Evolutionary conservation across 2,888 invertebrate genomes (phyloP).

Genomic region (Volucella zonaria): DNA sequence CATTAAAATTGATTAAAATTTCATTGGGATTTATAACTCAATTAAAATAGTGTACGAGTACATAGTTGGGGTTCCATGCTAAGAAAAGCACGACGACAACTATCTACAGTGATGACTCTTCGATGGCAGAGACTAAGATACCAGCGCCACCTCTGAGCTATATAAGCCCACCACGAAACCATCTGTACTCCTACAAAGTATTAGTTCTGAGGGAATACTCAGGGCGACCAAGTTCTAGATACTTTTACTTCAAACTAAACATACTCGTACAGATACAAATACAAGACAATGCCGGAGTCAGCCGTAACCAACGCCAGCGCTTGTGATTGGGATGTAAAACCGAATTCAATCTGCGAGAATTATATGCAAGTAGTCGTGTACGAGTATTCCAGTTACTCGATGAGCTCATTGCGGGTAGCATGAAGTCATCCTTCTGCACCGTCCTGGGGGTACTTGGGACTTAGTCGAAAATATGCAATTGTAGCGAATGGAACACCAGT

Average conservation of each 20-base stretch:
- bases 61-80: slow-evolving; percentile 45
- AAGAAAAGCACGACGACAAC: slow-evolving; percentile 68
- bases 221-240: slow-evolving; percentile 1
- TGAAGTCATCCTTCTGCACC: slow-evolving; percentile 57
- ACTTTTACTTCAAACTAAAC: slow-evolving; percentile 19
- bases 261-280: too few species aligned
- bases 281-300: slow-evolving; percentile 37
- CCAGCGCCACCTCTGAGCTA: slow-evolving; percentile 27
- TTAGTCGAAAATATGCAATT: slow-evolving; percentile 59
- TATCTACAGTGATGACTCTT: neutral
- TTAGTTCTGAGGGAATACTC: slow-evolving; percentile 47
- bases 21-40: slow-evolving; percentile 74
- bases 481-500: slow-evolving; percentile 4
- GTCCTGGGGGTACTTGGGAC: slow-evolving; percentile 24
- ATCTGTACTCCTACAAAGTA: slow-evolving; percentile 46
- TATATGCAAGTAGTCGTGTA: neutral
- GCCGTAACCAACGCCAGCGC: slow-evolving; percentile 1
- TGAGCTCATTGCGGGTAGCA: slow-evolving; percentile 52
- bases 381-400: slow-evolving; percentile 25
- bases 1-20: slow-evolving; percentile 74
- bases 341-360: slow-evolving; percentile 65
- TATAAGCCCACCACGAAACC: slow-evolving; percentile 20
- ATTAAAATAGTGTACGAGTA: slow-evolving; percentile 69
- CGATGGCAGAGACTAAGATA: slow-evolving; percentile 21
- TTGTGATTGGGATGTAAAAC: slow-evolving; percentile 44